These are phyloP conservation scores for Epinotia ramella DNA, from an alignment of 2,888 invertebrate species.

Conservation along the genomic window DNA sequence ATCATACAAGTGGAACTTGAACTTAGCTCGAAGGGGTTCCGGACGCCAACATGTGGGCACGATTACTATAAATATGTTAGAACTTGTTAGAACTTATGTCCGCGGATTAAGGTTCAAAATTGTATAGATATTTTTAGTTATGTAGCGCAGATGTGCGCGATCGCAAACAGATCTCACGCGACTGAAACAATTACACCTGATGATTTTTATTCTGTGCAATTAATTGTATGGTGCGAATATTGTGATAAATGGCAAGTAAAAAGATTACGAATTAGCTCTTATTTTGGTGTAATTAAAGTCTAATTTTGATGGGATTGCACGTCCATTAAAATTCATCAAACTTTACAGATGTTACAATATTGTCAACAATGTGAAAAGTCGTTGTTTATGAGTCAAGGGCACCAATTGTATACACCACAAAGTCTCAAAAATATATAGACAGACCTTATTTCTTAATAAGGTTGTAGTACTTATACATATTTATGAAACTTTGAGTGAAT, in stretches of 20 bases:
- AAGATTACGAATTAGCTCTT: background rate
- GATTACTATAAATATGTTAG: background rate
- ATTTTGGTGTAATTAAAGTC: background rate
- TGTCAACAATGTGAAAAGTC: too few relatives aligned
- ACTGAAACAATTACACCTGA: constrained; percentile 46
- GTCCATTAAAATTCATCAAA: background rate
- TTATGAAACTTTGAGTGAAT: too few relatives aligned
- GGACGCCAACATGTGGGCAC: constrained; percentile 65
- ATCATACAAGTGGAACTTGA: constrained; percentile 41
- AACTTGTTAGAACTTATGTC: background rate
- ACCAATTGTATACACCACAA: too few relatives aligned
- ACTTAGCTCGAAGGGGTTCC: constrained; percentile 58
- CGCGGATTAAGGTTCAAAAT: background rate
- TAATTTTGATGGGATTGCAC: background rate
- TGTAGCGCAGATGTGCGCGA: constrained; percentile 66
- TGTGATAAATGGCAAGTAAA: too few relatives aligned
- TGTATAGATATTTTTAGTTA: background rate
- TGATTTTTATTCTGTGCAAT: constrained; percentile 21
- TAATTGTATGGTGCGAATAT: background rate
- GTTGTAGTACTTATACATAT: too few relatives aligned
- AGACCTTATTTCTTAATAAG: too few relatives aligned
- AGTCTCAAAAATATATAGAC: too few relatives aligned
- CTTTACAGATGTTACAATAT: background rate
- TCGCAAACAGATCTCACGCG: constrained; percentile 56
- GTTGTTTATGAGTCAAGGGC: too few relatives aligned